Percentiles rank a stretch among this genome's conserved stretches.
Evolutionary conservation across 2,888 invertebrate genomes (phyloP).

Genomic region (Tinea trinotella): DNA sequence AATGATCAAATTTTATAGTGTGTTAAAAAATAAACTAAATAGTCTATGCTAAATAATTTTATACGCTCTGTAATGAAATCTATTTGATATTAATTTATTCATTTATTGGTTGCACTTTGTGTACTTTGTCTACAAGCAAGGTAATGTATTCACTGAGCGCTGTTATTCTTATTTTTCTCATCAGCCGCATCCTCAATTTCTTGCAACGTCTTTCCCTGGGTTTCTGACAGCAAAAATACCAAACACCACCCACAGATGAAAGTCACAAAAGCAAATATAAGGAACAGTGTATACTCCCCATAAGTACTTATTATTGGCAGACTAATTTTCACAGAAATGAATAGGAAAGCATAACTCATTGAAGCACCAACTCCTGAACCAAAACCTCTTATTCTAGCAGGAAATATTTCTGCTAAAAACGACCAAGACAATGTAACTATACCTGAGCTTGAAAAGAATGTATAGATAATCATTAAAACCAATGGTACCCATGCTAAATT

Average conservation of each 20-base stretch:
- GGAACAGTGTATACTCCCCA: conserved; percentile 35
- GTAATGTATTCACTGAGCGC: no score
- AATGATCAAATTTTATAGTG: no score
- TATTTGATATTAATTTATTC: no score
- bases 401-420: conserved; percentile 41
- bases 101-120: no score
- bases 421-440: conserved; percentile 37
- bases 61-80: no score
- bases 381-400: conserved; percentile 37
- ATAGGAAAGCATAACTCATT: conserved; percentile 34
- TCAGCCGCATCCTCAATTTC: conserved; percentile 67
- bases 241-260: conserved; percentile 29
- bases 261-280: conserved; percentile 31
- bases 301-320: conserved; percentile 31
- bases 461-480: conserved; percentile 31
- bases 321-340: conserved; percentile 37
- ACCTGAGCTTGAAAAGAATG: conserved; percentile 29
- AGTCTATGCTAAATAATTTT: no score
- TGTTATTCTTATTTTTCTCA: no score
- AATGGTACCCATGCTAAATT: conserved; percentile 33
- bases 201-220: conserved; percentile 76
- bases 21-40: no score
- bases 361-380: conserved; percentile 38
- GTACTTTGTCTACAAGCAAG: no score
- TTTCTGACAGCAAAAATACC: conserved; percentile 39